phyloP scores from a whole-genome alignment of 2,888 invertebrate species.

The Rhamnusium bicolor region DNA sequence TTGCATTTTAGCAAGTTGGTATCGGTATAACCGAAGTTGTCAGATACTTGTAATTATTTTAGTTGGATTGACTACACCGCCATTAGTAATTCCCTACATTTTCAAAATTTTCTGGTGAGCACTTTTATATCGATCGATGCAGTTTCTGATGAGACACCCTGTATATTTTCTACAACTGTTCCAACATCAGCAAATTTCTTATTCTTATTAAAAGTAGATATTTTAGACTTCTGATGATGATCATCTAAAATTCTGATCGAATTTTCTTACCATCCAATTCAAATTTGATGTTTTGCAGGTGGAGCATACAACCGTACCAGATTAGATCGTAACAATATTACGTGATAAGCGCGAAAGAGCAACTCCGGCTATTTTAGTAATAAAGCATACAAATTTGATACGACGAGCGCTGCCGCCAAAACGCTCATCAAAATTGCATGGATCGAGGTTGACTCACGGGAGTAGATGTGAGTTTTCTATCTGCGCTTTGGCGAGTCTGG shows the following conservation, averaged over 20 bases:
- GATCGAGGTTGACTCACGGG: constrained; percentile 3
- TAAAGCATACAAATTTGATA: constrained; percentile 51
- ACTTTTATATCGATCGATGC: no score
- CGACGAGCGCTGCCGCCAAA: constrained; percentile 44
- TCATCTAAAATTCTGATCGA: neutral
- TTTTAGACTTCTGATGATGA: no score
- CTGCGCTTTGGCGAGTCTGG: neutral
- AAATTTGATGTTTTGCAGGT: constrained; percentile 5
- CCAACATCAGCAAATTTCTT: no score
- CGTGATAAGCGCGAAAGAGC: constrained; percentile 45
- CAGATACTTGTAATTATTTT: no score
- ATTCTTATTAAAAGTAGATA: no score
- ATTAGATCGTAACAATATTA: constrained; percentile 30
- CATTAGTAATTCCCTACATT: no score
- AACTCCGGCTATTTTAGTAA: constrained; percentile 44
- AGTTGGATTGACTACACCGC: no score
- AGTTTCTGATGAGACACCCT: no score
- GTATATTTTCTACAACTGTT: no score
- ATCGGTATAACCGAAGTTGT: no score
- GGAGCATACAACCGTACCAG: constrained; percentile 7
- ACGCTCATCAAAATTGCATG: constrained; percentile 54
- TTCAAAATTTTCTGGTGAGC: no score
- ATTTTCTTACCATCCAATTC: neutral
- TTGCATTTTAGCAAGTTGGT: no score
- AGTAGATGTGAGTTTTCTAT: neutral